Evolutionary conservation across 2,113 vertebrate species (phyloP).

Genomic region (Tupaia chinensis): DNA sequence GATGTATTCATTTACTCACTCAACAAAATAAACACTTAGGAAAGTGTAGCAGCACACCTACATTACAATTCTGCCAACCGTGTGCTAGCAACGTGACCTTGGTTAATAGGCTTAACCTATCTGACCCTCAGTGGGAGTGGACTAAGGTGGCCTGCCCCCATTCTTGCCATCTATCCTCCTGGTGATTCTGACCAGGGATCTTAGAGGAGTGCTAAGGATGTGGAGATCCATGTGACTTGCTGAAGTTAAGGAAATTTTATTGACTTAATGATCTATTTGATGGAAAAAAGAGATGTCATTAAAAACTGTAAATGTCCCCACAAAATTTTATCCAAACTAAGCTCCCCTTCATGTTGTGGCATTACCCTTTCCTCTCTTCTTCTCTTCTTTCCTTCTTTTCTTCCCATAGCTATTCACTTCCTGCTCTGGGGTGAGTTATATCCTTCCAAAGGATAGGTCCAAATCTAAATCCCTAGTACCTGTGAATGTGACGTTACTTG

Average conservation of each 20-base stretch:
- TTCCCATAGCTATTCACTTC: neutral
- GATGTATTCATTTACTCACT: neutral
- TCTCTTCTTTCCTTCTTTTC: accelerated
- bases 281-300: neutral
- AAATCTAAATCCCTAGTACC: neutral
- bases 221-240: neutral
- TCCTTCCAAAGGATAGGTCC: neutral
- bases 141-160: neutral
- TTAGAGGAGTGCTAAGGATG: neutral
- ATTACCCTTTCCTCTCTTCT: accelerated
- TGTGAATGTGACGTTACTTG: neutral
- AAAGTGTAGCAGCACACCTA: neutral
- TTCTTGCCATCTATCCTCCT: neutral
- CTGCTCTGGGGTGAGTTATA: neutral
- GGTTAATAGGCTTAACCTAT: neutral
- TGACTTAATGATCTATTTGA: neutral
- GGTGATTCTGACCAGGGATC: neutral
- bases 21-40: neutral
- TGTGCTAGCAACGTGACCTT: neutral
- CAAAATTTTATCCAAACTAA: neutral
- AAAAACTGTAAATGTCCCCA: neutral
- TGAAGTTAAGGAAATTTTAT: neutral
- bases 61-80: neutral
- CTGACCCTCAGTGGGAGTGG: neutral
- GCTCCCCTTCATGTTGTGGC: neutral